Evolutionary conservation across 1,140 invertebrate genomes (phyloP).

Genomic region (Maniola jurtina): DNA sequence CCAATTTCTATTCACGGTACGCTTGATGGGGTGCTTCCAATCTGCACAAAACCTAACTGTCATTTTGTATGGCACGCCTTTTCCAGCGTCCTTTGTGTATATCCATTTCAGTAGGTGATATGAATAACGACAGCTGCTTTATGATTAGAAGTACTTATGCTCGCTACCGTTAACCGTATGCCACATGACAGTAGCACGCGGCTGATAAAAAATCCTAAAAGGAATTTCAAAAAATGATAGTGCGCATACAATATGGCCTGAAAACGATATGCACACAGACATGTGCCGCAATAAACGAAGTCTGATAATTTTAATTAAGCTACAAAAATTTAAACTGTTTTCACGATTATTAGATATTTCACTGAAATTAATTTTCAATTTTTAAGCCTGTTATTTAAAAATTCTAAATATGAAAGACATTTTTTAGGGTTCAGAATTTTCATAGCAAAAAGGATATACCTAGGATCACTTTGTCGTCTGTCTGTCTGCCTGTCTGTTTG

Average conservation of each 20-base stretch:
- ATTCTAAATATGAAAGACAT: too few species aligned
- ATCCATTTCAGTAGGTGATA: neutral
- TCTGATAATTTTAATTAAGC: neutral
- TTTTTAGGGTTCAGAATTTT: too few species aligned
- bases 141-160: constrained; percentile 5
- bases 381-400: too few species aligned
- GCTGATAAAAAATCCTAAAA: constrained; percentile 17
- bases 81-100: neutral
- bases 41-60: too few species aligned
- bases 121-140: neutral
- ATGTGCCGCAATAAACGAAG: constrained; percentile 24
- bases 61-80: too few species aligned
- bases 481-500: too few species aligned
- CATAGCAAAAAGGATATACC: too few species aligned
- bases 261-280: constrained; percentile 26
- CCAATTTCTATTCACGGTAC: too few species aligned
- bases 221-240: constrained; percentile 18
- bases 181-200: constrained; percentile 26
- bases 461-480: too few species aligned
- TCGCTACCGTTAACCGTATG: neutral
- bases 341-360: neutral
- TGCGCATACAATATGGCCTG: constrained; percentile 33
- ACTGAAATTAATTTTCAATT: neutral
- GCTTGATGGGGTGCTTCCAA: too few species aligned
- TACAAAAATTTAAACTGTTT: neutral